Base-by-base conservation (phyloP, 2,113 vertebrate species). In the Tonatia bakeri region DNA sequence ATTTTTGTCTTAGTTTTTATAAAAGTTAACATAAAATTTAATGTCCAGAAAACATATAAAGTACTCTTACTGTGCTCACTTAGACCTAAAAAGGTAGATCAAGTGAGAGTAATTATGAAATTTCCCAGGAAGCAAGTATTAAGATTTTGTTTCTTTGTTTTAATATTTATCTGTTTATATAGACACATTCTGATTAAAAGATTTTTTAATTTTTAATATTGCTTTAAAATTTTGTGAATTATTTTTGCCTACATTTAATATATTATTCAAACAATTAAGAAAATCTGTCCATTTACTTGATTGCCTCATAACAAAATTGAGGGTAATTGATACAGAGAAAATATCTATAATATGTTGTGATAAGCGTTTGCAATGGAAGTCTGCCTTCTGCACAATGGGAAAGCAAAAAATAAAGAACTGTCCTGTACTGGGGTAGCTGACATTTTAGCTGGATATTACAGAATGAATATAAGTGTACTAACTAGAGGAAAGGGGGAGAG, bases 371-470 rank as follows among this genome's bases (percentile, higher is more conserved):
- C 19, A 77, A 3, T 67, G 36, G 38, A 90, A 17, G 12, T 28
- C 87, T 96, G 33, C n/a, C 40, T 77, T 76, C 72, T 93, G 0
- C 2, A 52, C 26, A 45, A 45, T 43, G 3, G 61, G 31, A 77
- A 76, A 95, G 24, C 6, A 69, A 91, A 73, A 64, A 64, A 43
- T 4, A 31, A 64, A 45, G 17, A 70, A 47, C 7, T 69, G 14
- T 28, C 38, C 3, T 87, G 0, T 22, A 6, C 26, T 85, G 33
- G 20, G 36, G 20, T 94, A 31, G 33, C 6, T 67, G 95, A 94
- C 67, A 95, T 92, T 94, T 96, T 73, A 94, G 81, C 92, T 92
- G 61, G 93, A 89, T 97, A 96, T 97, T 95, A 84, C 83, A 97
- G 36, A 92, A 54, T 45, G 45, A 72, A 31, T 64, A 1, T 59